Conservation (phyloP, 2,113 vertebrate genomes). For the Abramis brama region DNA sequence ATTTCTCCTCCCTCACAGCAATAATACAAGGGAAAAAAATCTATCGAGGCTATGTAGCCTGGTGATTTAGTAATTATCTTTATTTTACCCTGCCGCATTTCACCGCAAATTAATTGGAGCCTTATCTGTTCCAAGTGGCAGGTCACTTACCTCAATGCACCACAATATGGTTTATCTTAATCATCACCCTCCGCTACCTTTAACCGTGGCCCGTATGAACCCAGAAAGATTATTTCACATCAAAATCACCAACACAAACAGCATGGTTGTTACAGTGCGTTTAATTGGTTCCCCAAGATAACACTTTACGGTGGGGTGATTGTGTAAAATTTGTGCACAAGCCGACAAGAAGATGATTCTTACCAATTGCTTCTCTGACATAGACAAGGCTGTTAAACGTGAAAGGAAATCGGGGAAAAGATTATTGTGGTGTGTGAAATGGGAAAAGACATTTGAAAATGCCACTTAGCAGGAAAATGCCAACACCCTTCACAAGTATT, state of each 20-base stretch:
- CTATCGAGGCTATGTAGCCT: slow-evolving; percentile 78
- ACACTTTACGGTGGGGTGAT: slow-evolving; percentile 41
- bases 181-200: slow-evolving; percentile 72
- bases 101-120: slow-evolving; percentile 78
- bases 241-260: slow-evolving; percentile 65
- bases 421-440: slow-evolving; percentile 27
- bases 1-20: slow-evolving; percentile 80
- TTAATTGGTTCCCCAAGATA: slow-evolving; percentile 55
- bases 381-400: slow-evolving; percentile 31
- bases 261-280: slow-evolving; percentile 55
- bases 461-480: slow-evolving; percentile 27
- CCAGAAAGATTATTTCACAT: slow-evolving; percentile 69
- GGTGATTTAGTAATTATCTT: slow-evolving; percentile 84
- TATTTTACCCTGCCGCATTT: slow-evolving; percentile 79
- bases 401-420: slow-evolving; percentile 17
- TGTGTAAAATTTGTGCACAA: slow-evolving; percentile 23
- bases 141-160: slow-evolving; percentile 79
- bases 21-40: slow-evolving; percentile 77
- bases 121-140: slow-evolving; percentile 77
- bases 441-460: slow-evolving; percentile 39
- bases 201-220: slow-evolving; percentile 69
- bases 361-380: slow-evolving; percentile 11
- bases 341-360: not conserved
- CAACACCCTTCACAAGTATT: slow-evolving; percentile 3
- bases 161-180: slow-evolving; percentile 77